Evolutionary conservation across 2,888 invertebrate species (phyloP).

Genomic region (Eristalinus aeneus): DNA sequence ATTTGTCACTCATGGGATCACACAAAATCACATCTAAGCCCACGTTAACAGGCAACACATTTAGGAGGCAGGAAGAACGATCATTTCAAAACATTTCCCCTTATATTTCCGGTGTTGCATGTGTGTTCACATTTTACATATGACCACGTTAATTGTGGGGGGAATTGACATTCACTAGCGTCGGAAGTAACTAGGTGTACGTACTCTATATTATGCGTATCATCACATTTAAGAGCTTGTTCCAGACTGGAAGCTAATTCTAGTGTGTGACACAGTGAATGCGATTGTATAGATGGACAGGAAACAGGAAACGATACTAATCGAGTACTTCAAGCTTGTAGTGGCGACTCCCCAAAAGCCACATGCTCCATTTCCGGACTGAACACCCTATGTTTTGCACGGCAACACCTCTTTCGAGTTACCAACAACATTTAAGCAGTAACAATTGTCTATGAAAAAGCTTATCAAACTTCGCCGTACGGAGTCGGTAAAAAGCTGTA

Average conservation of each 20-base stretch:
- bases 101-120: not conserved
- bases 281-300: too few relatives aligned
- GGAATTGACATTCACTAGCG: not conserved
- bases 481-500: too few relatives aligned
- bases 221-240: not conserved
- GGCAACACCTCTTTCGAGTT: too few relatives aligned
- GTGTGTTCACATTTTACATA: not conserved
- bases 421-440: too few relatives aligned
- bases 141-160: not conserved
- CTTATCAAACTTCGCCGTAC: too few relatives aligned
- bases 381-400: too few relatives aligned
- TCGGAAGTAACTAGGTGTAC: not conserved
- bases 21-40: conserved; percentile 11
- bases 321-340: too few relatives aligned
- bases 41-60: not conserved
- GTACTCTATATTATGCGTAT: not conserved
- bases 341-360: too few relatives aligned
- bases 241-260: not conserved
- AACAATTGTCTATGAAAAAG: too few relatives aligned
- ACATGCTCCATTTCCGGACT: too few relatives aligned
- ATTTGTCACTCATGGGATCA: conserved; percentile 22
- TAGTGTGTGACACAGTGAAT: not conserved
- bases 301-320: too few relatives aligned
- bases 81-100: not conserved
- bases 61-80: not conserved